Base-by-base conservation (phyloP, 2,888 invertebrate genomes). In the Cordylochernes scorpioides region DNA sequence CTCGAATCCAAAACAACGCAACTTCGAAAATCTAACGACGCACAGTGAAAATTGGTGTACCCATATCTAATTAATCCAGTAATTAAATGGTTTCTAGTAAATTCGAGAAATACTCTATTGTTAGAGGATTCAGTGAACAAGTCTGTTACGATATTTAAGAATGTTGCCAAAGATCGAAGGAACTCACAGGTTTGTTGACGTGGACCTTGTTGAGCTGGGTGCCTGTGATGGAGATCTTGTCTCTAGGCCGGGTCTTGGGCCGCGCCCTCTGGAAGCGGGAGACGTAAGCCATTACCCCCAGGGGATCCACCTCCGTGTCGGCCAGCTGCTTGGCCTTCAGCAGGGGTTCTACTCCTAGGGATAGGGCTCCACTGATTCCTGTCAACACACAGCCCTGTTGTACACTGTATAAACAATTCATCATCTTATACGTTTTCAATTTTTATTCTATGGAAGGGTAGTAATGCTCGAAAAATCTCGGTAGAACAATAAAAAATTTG, bases 271-370 rank as follows among this genome's bases (percentile, higher is more conserved):
- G 73, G 55, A 80, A 74, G 50, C 77, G 68, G 0, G 88, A 78
- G 0, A 80, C 77, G 55, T 91, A 88, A 1, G 91, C 80, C 94
- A 94, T 94, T 33, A 91, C 78, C 7, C 84, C 91, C 41, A 94
- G 61, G 58, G 91, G 88, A 49, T 94, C 91, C 5, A 82, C 80
- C 49, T 88, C 77, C 21, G 71, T 73, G 51, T 82, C 82, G 19
- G 80, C 73, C 71, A 97, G 78, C 48, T 94, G 88, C 31, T 73
- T 75, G 9, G 91, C 73, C 42, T 78, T 69, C 33, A 94, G 57
- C 24, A 91, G 67, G 3, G 86, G 80, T 45, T 82, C 72, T 2
- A 91, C 73, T 24, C 80, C 80, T 54, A 70, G 50, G 42, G 60
- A 59, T 33, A 60, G 56, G 5, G 63, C 67, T 14, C 62, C 65